phyloP scores from a whole-genome alignment of 1,140 invertebrate genomes.

The Tenebrio molitor region DNA sequence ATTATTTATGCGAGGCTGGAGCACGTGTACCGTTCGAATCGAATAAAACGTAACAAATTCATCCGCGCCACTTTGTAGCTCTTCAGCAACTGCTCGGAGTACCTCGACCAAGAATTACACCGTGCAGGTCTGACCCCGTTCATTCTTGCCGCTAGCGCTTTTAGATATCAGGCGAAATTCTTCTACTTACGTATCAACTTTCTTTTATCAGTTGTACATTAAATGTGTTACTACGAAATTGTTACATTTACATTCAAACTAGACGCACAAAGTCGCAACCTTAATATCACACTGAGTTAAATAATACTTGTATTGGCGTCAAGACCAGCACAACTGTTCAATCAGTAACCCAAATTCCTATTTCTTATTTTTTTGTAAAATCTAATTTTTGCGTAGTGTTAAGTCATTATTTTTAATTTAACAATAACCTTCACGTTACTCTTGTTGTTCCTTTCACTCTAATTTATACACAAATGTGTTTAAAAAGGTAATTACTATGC shows the following conservation, averaged over 20 bases:
- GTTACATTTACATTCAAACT: background rate
- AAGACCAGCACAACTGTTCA: no score
- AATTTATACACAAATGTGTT: no score
- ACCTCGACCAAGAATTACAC: constrained; percentile 42
- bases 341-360: no score
- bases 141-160: constrained; percentile 49
- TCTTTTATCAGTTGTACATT: constrained; percentile 48
- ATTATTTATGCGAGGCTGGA: constrained; percentile 45
- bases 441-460: no score
- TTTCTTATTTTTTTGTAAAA: no score
- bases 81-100: constrained; percentile 43
- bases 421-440: no score
- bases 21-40: constrained; percentile 42
- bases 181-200: constrained; percentile 48
- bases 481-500: no score
- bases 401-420: no score
- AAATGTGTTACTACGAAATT: constrained; percentile 29
- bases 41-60: constrained; percentile 27
- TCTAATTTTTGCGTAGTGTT: no score
- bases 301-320: no score
- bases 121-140: constrained; percentile 48
- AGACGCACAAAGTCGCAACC: background rate
- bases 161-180: constrained; percentile 49
- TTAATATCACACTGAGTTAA: no score
- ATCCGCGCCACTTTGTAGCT: constrained; percentile 31